Conservation (phyloP, 2,113 vertebrate genomes). For the Caloenas nicobarica region DNA sequence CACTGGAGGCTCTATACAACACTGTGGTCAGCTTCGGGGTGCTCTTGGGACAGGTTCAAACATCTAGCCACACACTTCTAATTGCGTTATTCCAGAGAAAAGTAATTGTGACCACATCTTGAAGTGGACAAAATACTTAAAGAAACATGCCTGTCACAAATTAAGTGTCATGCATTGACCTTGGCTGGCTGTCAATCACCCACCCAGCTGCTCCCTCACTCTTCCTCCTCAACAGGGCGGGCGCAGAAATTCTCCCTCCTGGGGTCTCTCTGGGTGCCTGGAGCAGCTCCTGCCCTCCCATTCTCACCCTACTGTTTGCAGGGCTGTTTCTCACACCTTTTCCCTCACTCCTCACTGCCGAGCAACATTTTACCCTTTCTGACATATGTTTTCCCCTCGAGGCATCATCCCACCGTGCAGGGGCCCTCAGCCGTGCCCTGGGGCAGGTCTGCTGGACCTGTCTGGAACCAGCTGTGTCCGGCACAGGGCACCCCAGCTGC, state of each 20-base stretch:
- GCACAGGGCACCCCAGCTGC: rapidly evolving
- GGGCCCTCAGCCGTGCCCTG: not conserved
- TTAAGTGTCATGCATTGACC: not conserved
- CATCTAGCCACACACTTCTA: not conserved
- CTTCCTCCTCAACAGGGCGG: not conserved
- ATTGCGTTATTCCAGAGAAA: not conserved
- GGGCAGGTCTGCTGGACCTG: rapidly evolving
- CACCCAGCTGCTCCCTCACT: rapidly evolving
- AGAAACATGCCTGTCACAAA: not conserved
- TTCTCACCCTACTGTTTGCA: not conserved
- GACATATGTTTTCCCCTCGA: not conserved
- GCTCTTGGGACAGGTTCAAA: not conserved
- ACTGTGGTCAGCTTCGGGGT: not conserved
- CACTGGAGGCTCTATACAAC: not conserved
- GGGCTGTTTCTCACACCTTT: not conserved
- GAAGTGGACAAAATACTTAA: not conserved
- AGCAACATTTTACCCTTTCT: not conserved
- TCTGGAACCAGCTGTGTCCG: rapidly evolving
- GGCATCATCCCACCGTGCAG: rapidly evolving
- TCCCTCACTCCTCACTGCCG: not conserved
- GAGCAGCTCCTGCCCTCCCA: not conserved
- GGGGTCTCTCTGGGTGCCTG: rapidly evolving
- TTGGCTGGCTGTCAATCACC: not conserved
- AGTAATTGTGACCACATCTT: not conserved
- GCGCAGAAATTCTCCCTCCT: not conserved